phyloP scores from a whole-genome alignment of 1,140 invertebrate genomes.

The Drosophila repleta region DNA sequence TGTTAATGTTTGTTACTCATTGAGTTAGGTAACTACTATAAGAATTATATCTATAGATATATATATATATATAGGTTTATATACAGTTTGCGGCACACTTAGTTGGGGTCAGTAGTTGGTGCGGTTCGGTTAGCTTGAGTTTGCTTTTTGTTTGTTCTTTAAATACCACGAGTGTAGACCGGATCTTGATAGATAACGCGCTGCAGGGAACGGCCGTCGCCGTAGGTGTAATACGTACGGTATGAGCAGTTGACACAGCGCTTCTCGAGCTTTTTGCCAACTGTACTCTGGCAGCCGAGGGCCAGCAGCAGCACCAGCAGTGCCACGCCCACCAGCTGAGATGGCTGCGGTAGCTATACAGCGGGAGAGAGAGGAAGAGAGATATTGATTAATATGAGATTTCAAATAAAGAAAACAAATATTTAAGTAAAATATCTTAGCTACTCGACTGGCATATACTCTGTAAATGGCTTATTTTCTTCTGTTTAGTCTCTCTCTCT shows the following conservation, averaged over 20 bases:
- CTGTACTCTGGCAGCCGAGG: constrained; percentile 41
- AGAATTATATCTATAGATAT: background rate
- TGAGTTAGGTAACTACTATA: constrained; percentile 5
- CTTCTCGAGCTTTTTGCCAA: constrained; percentile 74
- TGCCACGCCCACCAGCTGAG: constrained; percentile 48
- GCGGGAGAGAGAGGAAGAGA: background rate
- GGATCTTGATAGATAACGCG: constrained; percentile 68
- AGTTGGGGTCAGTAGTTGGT: constrained; percentile 6
- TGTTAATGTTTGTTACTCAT: constrained; percentile 7
- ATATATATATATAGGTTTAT: background rate
- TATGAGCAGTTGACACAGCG: constrained; percentile 73
- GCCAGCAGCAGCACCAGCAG: constrained; percentile 55
- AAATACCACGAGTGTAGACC: constrained; percentile 76
- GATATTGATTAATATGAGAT: too few relatives aligned
- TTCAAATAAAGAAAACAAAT: too few relatives aligned
- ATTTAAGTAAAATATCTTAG: too few relatives aligned
- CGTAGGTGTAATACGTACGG: constrained; percentile 75
- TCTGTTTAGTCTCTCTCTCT: too few relatives aligned
- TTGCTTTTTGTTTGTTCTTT: constrained; percentile 14
- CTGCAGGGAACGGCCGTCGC: constrained; percentile 66
- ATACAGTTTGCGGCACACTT: background rate
- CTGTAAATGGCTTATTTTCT: too few relatives aligned
- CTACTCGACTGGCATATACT: too few relatives aligned
- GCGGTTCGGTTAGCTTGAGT: constrained; percentile 7
- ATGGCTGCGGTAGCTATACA: constrained; percentile 23